phyloP scores from a whole-genome alignment of 2,797 vertebrate genomes.

The Dermochelys coriacea region DNA sequence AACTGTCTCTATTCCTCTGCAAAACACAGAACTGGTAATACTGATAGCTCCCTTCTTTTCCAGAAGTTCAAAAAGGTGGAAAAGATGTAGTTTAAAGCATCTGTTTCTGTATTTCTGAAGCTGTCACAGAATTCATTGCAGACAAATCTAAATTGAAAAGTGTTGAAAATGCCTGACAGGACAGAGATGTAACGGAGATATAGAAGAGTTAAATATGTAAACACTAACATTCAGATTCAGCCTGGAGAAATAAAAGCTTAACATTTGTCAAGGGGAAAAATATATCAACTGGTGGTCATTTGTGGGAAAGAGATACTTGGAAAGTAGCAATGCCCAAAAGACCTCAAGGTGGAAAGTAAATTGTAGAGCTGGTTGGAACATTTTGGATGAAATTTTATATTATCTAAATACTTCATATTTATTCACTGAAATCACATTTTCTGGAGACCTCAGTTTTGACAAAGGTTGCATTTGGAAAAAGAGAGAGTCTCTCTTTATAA shows the following conservation, averaged over 20 bases:
- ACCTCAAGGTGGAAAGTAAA: neutral
- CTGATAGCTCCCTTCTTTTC: conserved; percentile 28
- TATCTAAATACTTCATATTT: neutral
- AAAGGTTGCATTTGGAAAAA: neutral
- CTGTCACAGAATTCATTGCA: conserved; percentile 65
- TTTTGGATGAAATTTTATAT: rapidly evolving
- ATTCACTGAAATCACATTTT: neutral
- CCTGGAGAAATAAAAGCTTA: neutral
- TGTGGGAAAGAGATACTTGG: neutral
- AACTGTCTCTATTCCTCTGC: rapidly evolving
- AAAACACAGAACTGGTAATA: neutral
- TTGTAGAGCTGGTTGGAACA: neutral
- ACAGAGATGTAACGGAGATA: conserved; percentile 38
- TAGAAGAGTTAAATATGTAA: conserved; percentile 17
- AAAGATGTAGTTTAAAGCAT: conserved; percentile 69
- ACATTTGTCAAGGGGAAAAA: neutral
- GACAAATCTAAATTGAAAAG: conserved; percentile 67
- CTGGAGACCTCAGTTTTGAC: neutral
- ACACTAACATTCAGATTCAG: neutral
- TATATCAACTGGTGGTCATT: neutral
- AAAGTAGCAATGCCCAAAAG: neutral
- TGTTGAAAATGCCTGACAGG: conserved; percentile 71
- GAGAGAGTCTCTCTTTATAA: neutral
- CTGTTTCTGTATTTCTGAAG: conserved; percentile 69
- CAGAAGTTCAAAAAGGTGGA: conserved; percentile 39